phyloP scores from a whole-genome alignment of 2,113 vertebrate species.

The Saccopteryx bilineata region DNA sequence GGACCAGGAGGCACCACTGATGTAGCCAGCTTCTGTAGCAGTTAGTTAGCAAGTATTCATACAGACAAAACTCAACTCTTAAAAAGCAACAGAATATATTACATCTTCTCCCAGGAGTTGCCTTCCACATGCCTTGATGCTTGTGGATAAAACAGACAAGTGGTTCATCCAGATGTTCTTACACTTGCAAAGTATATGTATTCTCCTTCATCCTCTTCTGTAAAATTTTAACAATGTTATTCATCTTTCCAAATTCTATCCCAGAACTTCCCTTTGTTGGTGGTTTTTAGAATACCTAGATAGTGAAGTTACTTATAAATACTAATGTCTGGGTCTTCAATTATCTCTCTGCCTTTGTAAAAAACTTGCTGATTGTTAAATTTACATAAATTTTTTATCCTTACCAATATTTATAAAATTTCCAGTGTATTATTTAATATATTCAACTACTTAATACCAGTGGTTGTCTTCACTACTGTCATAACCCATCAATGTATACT shows the following conservation, averaged over 20 bases:
- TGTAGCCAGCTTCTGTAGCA: fast-evolving
- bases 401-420: background rate
- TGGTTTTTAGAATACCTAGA: background rate
- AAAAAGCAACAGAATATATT: background rate
- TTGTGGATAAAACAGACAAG: background rate
- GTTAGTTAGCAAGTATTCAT: background rate
- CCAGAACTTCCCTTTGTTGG: background rate
- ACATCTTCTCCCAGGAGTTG: background rate
- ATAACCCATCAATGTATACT: background rate
- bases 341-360: background rate
- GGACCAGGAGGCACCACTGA: too few species aligned
- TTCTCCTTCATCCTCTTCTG: background rate
- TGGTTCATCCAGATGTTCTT: background rate
- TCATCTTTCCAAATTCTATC: background rate
- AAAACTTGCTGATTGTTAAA: background rate
- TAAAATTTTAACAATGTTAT: background rate
- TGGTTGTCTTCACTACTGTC: background rate
- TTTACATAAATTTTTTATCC: background rate
- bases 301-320: background rate
- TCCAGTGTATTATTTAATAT: background rate
- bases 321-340: background rate
- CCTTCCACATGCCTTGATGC: background rate
- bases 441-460: background rate
- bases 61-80: background rate
- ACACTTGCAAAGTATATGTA: background rate